Evolutionary conservation across 2,888 invertebrate species (phyloP), one percentile per base, ranked within the genome.

Genomic region (Catocala nupta): DNA sequence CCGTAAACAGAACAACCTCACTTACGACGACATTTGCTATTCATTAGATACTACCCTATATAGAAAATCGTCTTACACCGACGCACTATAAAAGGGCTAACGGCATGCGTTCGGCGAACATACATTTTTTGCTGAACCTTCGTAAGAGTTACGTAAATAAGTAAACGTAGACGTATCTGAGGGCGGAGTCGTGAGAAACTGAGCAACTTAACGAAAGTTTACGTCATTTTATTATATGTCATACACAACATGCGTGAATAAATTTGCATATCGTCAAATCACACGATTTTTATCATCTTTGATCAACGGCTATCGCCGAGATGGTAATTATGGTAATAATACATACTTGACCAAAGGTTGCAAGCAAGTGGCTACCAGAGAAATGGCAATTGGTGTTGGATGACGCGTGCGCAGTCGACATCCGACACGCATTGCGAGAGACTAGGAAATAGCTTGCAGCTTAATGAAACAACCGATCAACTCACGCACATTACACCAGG

Each of bases 41-140:
- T 91, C 89, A 91, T 90, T 90, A 89, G 86, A 87, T 83, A 87
- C 82, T 76, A 83, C 87, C 88, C 84, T 88, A 86, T 85, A 90
- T 85, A 90, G 90, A 81, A 82, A 87, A 85, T 81, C 78, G 81
- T 83, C 85, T 86, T 80, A 80, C 77, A 81, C 80, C 74, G 79
- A 69, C 76, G 71, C 70, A 59, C 88, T 86, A 75, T 89, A 90
- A 80, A 88, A 82, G 85, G 87, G 68, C 73, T 75, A 81, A 55
- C 72, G 82, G 85, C 80, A 86, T 84, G 81, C 81, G 77, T 75
- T 77, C 79, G 63, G 74, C 68, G 71, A 81, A 75, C 77, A 81
- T 77, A 66, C 65, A 68, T 77, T 88, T 87, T 87, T 88, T 83
- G 71, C 75, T 74, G 67, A 61, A 78, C 77, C 80, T 78, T 81